phyloP scores from a whole-genome alignment of 64 coral and sea anemone species.

The Porites australiensis region DNA sequence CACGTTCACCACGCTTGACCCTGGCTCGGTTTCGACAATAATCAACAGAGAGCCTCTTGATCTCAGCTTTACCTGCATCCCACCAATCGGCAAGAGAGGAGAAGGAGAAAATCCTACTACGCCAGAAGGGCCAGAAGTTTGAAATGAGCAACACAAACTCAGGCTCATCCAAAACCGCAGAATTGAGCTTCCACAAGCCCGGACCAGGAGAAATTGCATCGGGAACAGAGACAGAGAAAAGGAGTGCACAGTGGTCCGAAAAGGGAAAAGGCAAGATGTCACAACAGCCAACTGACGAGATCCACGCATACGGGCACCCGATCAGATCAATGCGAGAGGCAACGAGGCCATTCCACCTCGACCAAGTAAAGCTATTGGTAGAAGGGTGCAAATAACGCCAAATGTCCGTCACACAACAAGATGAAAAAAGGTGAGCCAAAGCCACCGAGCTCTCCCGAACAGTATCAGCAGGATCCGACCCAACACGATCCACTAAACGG shows the following conservation, averaged over 20 bases:
- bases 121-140: constrained; percentile 55
- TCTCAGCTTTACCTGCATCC: constrained; percentile 35
- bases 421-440: not conserved
- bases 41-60: constrained; percentile 9
- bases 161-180: constrained; percentile 7
- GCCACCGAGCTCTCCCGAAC: not conserved
- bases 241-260: constrained; percentile 45
- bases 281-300: not conserved
- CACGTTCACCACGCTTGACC: not conserved
- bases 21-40: not conserved
- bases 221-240: constrained; percentile 10
- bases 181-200: constrained; percentile 60
- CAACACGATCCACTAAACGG: not conserved
- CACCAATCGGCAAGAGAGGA: constrained; percentile 55
- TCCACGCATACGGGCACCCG: not conserved
- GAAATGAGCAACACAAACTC: constrained; percentile 16
- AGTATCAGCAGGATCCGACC: not conserved
- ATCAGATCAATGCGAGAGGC: constrained; percentile 63
- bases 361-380: constrained; percentile 11
- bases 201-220: not conserved
- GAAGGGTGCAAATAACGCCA: constrained; percentile 30
- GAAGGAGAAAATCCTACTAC: not conserved
- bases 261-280: constrained; percentile 18
- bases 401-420: not conserved
- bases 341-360: not conserved